These are phyloP conservation scores for Acanthacorydalis orientalis DNA, from an alignment of 2,888 invertebrate genomes.

Conservation along the genomic window DNA sequence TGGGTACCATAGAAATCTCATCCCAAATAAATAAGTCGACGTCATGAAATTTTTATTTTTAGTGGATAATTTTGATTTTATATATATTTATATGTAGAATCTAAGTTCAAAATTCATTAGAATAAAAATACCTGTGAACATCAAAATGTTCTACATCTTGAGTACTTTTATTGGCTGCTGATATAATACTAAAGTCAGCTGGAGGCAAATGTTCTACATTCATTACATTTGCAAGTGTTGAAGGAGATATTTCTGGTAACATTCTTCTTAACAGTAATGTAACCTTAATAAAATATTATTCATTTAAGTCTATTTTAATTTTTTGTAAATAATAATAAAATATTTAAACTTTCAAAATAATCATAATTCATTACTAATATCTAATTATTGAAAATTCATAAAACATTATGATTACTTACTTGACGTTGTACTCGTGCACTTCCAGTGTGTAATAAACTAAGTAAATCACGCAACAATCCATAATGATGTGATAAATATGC, in stretches of 20 bases:
- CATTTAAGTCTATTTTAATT: neutral
- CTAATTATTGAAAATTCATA: no score
- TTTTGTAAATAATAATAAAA: neutral
- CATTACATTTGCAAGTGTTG: constrained; percentile 60
- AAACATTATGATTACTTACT: constrained; percentile 28
- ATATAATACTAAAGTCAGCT: constrained; percentile 57
- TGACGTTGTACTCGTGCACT: constrained; percentile 90
- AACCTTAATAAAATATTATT: constrained; percentile 33
- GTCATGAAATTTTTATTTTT: no score
- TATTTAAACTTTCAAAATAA: neutral
- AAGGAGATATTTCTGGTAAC: constrained; percentile 77
- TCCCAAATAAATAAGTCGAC: no score
- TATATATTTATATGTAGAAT: no score
- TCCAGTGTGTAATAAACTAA: constrained; percentile 80
- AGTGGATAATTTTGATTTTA: no score
- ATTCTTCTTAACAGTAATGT: constrained; percentile 75
- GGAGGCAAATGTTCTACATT: constrained; percentile 55
- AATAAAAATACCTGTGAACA: constrained; percentile 25
- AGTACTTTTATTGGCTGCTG: constrained; percentile 32
- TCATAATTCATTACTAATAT: no score
- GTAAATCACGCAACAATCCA: constrained; percentile 65
- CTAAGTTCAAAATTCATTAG: neutral
- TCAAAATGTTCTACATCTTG: constrained; percentile 29
- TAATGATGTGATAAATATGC: constrained; percentile 81
- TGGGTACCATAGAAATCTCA: no score